A percentile compares a stretch with the other conserved stretches of the same genome.
These are phyloP conservation scores for Dione juno DNA, from an alignment of 2,888 invertebrate species.

Conservation along the genomic window DNA sequence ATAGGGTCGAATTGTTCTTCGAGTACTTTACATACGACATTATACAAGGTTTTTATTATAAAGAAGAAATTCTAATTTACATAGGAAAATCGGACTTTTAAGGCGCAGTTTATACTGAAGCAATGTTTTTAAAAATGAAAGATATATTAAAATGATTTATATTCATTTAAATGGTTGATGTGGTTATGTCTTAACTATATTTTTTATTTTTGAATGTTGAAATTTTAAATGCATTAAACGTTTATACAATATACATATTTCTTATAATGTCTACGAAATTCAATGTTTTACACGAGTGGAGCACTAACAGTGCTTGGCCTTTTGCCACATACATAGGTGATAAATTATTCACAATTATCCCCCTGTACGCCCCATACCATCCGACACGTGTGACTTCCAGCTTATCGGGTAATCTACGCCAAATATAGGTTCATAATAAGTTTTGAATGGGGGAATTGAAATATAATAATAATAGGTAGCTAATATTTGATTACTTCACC, in stretches of 20 bases:
- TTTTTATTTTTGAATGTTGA: too few species aligned
- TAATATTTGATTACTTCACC: not conserved
- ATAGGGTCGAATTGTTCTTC: not conserved
- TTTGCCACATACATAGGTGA: slow-evolving; percentile 36
- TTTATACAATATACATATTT: too few species aligned
- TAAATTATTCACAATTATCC: slow-evolving; percentile 39
- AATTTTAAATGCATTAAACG: too few species aligned
- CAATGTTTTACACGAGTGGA: slow-evolving; percentile 25
- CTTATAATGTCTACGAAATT: slow-evolving; percentile 2
- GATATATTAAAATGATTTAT: too few species aligned
- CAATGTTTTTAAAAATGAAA: too few species aligned
- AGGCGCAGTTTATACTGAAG: too few species aligned
- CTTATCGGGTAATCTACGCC: slow-evolving; percentile 18
- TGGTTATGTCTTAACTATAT: too few species aligned
- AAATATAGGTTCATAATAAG: not conserved
- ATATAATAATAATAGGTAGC: not conserved
- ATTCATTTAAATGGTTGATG: too few species aligned
- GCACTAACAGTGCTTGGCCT: slow-evolving; percentile 37
- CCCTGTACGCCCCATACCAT: slow-evolving; percentile 12
- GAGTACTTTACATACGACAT: not conserved
- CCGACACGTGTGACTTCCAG: slow-evolving; percentile 17
- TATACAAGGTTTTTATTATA: not conserved
- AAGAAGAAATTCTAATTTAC: not conserved
- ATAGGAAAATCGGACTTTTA: too few species aligned
- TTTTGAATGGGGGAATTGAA: slow-evolving; percentile 5